Evolutionary conservation across 1,140 invertebrate genomes (phyloP).

Genomic region (Drosophila repletoides): DNA sequence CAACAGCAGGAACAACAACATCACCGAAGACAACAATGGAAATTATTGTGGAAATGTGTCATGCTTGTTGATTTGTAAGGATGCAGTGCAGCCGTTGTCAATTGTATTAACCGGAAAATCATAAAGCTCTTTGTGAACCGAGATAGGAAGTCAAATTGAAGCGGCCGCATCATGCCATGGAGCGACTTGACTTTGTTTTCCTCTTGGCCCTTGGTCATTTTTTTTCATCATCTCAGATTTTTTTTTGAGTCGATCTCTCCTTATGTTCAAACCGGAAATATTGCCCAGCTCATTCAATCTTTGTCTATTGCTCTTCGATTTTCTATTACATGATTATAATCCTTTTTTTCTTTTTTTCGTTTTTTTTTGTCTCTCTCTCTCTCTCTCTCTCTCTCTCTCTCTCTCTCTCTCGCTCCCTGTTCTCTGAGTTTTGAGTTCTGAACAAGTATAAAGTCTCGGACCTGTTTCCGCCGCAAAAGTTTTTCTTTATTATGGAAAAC

Average conservation of each 20-base stretch:
- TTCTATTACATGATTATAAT: conserved; percentile 67
- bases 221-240: conserved; percentile 20
- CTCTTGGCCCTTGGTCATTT: conserved; percentile 17
- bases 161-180: conserved; percentile 53
- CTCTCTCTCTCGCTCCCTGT: background rate
- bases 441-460: conserved; percentile 32
- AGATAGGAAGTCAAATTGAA: conserved; percentile 58
- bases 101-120: conserved; percentile 79
- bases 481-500: conserved; percentile 68
- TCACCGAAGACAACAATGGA: conserved; percentile 18
- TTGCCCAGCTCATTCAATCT: conserved; percentile 64
- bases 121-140: conserved; percentile 69
- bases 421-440: conserved; percentile 8
- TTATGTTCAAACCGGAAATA: conserved; percentile 54
- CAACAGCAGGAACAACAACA: conserved; percentile 25
- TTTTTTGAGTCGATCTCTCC: background rate
- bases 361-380: conserved; percentile 13
- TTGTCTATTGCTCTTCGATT: conserved; percentile 56
- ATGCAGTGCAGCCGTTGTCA: conserved; percentile 55
- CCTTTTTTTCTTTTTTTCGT: conserved; percentile 34
- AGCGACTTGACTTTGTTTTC: background rate
- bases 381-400: background rate
- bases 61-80: conserved; percentile 79
- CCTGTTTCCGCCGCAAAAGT: conserved; percentile 65
- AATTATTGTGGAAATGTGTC: conserved; percentile 55